phyloP scores from a whole-genome alignment of 2,888 invertebrate species.

The Boloria euphrosyne region DNA sequence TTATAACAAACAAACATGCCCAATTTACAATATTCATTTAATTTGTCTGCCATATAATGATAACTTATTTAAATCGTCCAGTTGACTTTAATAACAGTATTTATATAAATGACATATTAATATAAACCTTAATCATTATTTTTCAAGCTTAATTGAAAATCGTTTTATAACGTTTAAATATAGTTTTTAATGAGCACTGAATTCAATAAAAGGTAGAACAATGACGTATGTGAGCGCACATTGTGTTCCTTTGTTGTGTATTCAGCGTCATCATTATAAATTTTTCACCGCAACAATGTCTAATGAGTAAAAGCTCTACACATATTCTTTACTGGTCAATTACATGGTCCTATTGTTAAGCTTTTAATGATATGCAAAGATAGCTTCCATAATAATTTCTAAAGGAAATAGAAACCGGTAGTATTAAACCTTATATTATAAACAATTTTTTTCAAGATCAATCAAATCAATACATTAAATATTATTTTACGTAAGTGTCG shows the following conservation, averaged over 20 bases:
- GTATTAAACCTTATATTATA: not conserved
- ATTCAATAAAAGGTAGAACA: slow-evolving; percentile 73
- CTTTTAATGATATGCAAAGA: slow-evolving; percentile 26
- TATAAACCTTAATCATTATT: not conserved
- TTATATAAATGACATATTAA: not conserved
- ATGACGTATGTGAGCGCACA: slow-evolving; percentile 68
- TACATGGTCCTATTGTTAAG: slow-evolving; percentile 30
- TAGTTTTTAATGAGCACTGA: slow-evolving; percentile 73
- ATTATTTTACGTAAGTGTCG: not conserved
- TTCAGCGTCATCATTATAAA: slow-evolving; percentile 64
- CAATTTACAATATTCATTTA: no score
- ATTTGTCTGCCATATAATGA: no score
- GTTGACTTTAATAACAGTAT: no score
- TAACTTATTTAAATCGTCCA: no score
- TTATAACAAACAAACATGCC: no score
- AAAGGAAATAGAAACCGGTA: slow-evolving; percentile 5
- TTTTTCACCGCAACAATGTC: slow-evolving; percentile 62
- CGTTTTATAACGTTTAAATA: slow-evolving; percentile 53
- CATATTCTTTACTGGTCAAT: slow-evolving; percentile 33
- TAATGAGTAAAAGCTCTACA: slow-evolving; percentile 61
- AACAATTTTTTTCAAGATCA: not conserved
- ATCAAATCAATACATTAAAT: not conserved
- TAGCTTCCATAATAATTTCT: slow-evolving; percentile 8
- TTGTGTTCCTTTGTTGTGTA: slow-evolving; percentile 67
- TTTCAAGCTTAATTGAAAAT: slow-evolving; percentile 29